Evolutionary conservation across 2,797 vertebrate species (phyloP).

Genomic region (Alosa sapidissima): DNA sequence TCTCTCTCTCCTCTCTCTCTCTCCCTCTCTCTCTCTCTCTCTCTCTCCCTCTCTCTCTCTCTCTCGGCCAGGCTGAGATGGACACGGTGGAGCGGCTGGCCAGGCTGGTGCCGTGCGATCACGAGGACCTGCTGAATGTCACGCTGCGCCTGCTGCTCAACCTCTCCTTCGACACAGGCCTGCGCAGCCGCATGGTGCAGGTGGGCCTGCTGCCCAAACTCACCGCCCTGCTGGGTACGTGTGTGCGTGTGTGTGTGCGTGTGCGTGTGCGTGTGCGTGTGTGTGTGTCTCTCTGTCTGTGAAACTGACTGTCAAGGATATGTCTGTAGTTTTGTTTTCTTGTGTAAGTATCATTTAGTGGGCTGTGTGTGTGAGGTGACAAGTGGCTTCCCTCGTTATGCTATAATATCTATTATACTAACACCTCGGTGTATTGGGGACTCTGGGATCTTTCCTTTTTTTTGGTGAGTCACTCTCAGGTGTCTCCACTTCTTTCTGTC

Average conservation of each 20-base stretch:
- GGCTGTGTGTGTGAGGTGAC: background rate
- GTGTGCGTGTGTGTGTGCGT: background rate
- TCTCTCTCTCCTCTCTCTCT: background rate
- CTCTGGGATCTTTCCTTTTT: background rate
- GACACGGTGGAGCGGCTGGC: slow-evolving; percentile 86
- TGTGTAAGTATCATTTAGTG: background rate
- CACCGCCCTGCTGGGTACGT: slow-evolving; percentile 82
- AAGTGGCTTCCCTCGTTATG: background rate
- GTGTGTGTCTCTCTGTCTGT: background rate
- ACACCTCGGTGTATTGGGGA: background rate
- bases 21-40: background rate
- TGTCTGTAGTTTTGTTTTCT: background rate
- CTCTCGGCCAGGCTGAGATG: slow-evolving; percentile 77
- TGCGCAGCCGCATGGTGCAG: slow-evolving; percentile 91
- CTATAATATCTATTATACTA: background rate
- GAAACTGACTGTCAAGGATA: background rate
- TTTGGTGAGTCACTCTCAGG: slow-evolving; percentile 16
- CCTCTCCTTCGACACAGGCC: slow-evolving; percentile 87
- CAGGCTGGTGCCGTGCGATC: slow-evolving; percentile 85
- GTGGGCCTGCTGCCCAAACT: slow-evolving; percentile 87
- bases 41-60: background rate
- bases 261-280: background rate
- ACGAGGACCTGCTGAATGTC: slow-evolving; percentile 86
- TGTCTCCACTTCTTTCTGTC: slow-evolving; percentile 32
- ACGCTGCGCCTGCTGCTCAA: slow-evolving; percentile 87